Percentiles rank a stretch among this genome's conserved stretches.
Conservation (phyloP, 2,113 vertebrate species). For the Epinephelus fuscoguttatus region DNA sequence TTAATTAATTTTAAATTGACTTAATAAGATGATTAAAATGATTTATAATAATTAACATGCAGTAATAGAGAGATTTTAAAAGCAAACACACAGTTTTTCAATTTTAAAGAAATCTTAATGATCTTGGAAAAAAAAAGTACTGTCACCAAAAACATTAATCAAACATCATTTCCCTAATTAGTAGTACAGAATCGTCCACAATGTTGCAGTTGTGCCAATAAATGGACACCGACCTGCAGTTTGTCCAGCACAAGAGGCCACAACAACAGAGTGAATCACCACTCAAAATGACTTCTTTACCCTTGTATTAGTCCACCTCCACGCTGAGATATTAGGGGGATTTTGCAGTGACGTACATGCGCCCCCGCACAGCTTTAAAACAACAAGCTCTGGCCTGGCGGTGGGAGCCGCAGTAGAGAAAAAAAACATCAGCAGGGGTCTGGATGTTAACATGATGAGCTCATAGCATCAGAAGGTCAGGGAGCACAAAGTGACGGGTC, state of each 20-base stretch:
- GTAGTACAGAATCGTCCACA: neutral
- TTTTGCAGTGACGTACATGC: constrained; percentile 48
- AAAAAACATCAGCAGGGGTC: constrained; percentile 54
- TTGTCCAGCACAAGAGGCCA: neutral
- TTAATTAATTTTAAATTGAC: neutral
- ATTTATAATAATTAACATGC: neutral
- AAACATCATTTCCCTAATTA: neutral
- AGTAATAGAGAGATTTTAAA: neutral
- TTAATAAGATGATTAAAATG: neutral
- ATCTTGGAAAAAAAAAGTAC: too few relatives aligned
- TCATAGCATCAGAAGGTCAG: constrained; percentile 48
- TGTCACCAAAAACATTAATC: neutral
- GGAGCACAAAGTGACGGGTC: constrained; percentile 33
- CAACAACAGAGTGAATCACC: neutral
- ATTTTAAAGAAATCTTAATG: too few relatives aligned
- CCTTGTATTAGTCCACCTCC: constrained; percentile 16
- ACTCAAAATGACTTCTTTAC: neutral
- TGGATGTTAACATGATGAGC: constrained; percentile 56
- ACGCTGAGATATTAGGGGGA: constrained; percentile 50
- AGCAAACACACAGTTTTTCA: too few relatives aligned
- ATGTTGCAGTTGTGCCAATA: neutral
- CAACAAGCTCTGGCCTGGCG: constrained; percentile 57
- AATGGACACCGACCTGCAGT: neutral
- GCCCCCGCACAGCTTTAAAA: constrained; percentile 64
- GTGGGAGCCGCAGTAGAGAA: constrained; percentile 44